Base-by-base conservation (phyloP, 2,797 vertebrate species). In the Pterois miles region DNA sequence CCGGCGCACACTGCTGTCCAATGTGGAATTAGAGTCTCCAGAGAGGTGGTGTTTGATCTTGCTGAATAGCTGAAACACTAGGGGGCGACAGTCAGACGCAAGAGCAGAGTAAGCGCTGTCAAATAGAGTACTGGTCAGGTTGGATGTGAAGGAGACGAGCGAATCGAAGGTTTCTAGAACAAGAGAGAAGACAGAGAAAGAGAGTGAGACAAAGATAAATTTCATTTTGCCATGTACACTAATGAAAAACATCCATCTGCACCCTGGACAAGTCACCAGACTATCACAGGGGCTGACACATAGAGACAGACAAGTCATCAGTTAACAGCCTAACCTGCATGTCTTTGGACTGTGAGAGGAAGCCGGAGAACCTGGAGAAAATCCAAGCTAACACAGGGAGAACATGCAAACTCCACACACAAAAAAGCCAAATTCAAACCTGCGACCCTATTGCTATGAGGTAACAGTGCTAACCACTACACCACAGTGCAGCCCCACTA, bases 91-190 rank as follows among this genome's bases (percentile, higher is more conserved):
- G 68, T 97, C 96, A 5, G 90, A 93, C 0, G 96, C 94, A 88
- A 98, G 92, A 8, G 94, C 81, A 60, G 95, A 91, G 90, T 97
- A 98, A 76, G 94, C 96, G 31, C 91, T 94, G 92, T 97, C 96
- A 54, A 98, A 96, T 71, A 98, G 93, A 48, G 94, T 93, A 76
- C 93, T 92, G 36, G 97, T 98, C 88, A 94, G 94, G 90, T 97
- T 98, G 16, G 95, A 94, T 3, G 96, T 96, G 88, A 96, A 94
- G 83, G 94, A 96, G 77, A 97, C 94, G 52, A 97, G 94, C 25
- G 96, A 96, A 74, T 96, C 94, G 75, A 97, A 97, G 81, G 95
- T 94, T 76, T 97, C 97, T 98, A 90, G 46, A 81, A 76, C 2
- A 48, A 81, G 70, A 88, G 40, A 74, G n/a, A 74, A 36, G 13